Conservation (phyloP, 2,113 vertebrate genomes). For the Corythaixoides concolor region DNA sequence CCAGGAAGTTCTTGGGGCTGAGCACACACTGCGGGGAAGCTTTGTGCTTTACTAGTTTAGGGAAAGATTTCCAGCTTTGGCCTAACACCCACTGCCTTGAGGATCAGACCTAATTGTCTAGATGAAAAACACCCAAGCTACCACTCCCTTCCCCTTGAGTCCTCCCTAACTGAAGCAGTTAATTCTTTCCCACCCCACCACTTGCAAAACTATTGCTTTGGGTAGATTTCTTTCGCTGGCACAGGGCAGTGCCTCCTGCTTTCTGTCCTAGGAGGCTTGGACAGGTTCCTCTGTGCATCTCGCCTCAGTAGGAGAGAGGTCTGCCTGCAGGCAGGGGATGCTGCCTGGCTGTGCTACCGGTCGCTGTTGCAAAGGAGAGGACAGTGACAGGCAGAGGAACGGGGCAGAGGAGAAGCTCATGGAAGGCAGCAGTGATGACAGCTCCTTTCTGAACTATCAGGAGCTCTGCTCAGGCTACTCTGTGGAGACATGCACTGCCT, state of each 20-base stretch:
- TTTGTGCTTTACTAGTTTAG: conserved; percentile 37
- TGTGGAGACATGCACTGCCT: neutral
- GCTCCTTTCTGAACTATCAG: neutral
- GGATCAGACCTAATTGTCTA: conserved; percentile 42
- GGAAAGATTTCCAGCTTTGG: conserved; percentile 43
- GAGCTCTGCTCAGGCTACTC: neutral
- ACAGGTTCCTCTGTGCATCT: neutral
- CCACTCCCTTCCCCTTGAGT: conserved; percentile 38
- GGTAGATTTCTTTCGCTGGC: neutral
- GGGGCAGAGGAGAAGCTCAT: neutral
- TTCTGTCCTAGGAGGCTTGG: neutral
- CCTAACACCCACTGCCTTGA: conserved; percentile 17
- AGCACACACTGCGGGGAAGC: neutral
- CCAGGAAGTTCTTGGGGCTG: conserved; percentile 53
- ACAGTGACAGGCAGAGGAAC: neutral
- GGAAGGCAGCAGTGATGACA: neutral
- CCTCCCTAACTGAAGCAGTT: conserved; percentile 11
- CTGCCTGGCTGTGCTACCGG: neutral
- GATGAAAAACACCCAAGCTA: conserved; percentile 39
- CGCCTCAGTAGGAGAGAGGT: neutral
- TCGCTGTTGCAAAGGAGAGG: neutral
- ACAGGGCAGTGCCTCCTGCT: neutral
- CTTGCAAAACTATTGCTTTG: neutral
- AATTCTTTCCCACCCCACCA: neutral
- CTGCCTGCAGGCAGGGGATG: neutral